phyloP scores from a whole-genome alignment of 2,888 invertebrate species.

The Drosophila kuntzei region DNA sequence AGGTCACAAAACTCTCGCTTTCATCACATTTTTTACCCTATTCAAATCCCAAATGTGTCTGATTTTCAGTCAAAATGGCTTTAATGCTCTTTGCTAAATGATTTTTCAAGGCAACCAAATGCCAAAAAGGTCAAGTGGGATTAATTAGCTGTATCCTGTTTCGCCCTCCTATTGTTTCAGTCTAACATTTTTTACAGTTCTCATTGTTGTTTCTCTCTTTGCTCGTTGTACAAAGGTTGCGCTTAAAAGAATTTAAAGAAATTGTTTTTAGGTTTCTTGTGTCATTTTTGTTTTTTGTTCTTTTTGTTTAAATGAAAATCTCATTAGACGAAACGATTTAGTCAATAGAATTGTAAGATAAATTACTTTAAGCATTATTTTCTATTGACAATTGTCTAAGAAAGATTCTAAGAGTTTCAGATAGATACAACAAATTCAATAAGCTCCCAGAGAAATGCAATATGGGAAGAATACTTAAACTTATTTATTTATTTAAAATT shows the following conservation, averaged over 20 bases:
- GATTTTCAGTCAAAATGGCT: conserved; percentile 12
- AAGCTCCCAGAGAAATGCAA: too few species aligned
- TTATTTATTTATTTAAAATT: too few species aligned
- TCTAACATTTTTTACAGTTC: conserved; percentile 15
- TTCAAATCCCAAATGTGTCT: conserved; percentile 24
- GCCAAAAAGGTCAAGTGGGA: conserved; percentile 50
- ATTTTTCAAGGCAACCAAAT: conserved; percentile 35
- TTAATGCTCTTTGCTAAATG: conserved; percentile 27
- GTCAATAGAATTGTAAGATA: background rate
- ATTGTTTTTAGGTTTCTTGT: conserved; percentile 1
- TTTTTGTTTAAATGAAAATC: background rate
- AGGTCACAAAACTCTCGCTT: background rate
- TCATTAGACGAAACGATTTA: background rate
- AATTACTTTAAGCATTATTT: conserved; percentile 1
- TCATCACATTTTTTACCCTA: background rate
- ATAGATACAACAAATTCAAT: too few species aligned
- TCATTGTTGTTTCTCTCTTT: conserved; percentile 17
- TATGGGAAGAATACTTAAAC: too few species aligned
- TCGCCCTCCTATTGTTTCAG: conserved; percentile 26
- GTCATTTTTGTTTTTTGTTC: background rate
- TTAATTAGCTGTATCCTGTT: conserved; percentile 44
- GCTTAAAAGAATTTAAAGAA: conserved; percentile 13
- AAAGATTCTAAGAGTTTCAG: background rate
- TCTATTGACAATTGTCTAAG: too few species aligned
- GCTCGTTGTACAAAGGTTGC: background rate